Base-by-base conservation (phyloP, 2,113 vertebrate species). In the Phrynosoma blainvillii region DNA sequence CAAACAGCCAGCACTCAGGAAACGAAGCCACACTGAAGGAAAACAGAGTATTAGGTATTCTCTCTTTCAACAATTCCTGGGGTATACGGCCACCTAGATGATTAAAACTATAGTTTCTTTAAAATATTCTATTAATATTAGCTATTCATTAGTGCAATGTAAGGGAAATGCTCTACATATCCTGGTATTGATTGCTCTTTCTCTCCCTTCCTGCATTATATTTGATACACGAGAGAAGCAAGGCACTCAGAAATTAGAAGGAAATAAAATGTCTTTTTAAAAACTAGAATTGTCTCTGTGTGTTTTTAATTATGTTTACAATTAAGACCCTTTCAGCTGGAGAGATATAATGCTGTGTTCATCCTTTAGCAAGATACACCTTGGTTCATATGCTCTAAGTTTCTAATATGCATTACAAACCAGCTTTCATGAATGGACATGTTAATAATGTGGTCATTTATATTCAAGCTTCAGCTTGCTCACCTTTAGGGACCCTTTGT, bases 401-500 rank as follows among this genome's bases (percentile, higher is more conserved):
- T 93, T 93, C 89, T 95, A 93, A 91, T 93, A 89, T 25, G 18
- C 79, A 84, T 89, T 94, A 89, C 21, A 95, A 93, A 56, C 77
- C 25, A 52, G 8, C 77, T 95, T 95, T 93, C 85, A 85, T 93
- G 91, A 95, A 93, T 93, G 87, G 83, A 90, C 91, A 14, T 70
- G 87, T 94, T 97, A 95, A 94, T 95, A 95, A 95, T 90, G 90
- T 54, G 71, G 84, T 40, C 87, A 96, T 96, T 96, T 95, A 91
- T 95, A 97, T 96, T 97, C 93, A 86, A 79, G 93, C 47, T 92
- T 83, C 73, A 94, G 76, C 87, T 93, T 74, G 85, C 88, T 97
- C 94, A 96, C 94, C 95, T 96, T 95, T 87, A 94, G 92, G 93
- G 92, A 96, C 85, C 76, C 90, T 95, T 96, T 95, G 93, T 96